These are phyloP conservation scores for Aphelenchoides besseyi DNA, from an alignment of 1,140 invertebrate genomes.

Conservation along the genomic window DNA sequence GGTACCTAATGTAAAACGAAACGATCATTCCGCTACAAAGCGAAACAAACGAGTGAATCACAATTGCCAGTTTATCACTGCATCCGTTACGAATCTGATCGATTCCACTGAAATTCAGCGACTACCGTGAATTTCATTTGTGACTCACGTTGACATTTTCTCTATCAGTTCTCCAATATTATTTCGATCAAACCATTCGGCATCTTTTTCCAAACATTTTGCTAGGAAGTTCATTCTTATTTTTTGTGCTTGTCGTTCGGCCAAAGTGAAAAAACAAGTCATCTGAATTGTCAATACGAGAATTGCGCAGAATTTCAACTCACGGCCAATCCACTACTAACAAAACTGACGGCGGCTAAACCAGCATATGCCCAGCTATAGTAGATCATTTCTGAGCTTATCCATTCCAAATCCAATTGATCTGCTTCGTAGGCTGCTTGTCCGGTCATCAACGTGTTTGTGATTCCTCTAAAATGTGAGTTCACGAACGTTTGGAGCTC, in stretches of 20 bases:
- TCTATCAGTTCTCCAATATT: constrained; percentile 18
- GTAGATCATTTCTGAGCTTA: not conserved
- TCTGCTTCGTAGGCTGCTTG: not conserved
- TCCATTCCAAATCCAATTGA: not conserved
- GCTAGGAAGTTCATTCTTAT: constrained; percentile 20
- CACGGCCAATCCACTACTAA: not conserved
- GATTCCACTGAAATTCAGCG: constrained; percentile 12
- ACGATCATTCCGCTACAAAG: constrained; percentile 6
- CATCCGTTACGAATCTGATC: constrained; percentile 23
- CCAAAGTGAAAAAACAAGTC: constrained; percentile 14
- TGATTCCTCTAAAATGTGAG: constrained; percentile 17
- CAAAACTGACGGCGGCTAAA: not conserved
- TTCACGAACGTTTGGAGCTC: not conserved
- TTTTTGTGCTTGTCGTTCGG: constrained; percentile 16
- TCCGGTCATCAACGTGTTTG: constrained; percentile 13
- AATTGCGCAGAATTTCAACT: not conserved
- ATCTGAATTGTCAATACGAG: not conserved
- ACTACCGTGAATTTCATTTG: no score
- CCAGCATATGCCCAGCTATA: constrained; percentile 1
- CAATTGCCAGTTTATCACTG: constrained; percentile 20
- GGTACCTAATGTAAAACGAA: constrained; percentile 12
- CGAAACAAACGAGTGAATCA: constrained; percentile 13
- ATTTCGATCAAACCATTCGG: constrained; percentile 21
- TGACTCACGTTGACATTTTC: constrained; percentile 26
- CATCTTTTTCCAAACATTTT: constrained; percentile 18